phyloP scores from a whole-genome alignment of 2,113 vertebrate genomes.

The Xyrauchen texanus region DNA sequence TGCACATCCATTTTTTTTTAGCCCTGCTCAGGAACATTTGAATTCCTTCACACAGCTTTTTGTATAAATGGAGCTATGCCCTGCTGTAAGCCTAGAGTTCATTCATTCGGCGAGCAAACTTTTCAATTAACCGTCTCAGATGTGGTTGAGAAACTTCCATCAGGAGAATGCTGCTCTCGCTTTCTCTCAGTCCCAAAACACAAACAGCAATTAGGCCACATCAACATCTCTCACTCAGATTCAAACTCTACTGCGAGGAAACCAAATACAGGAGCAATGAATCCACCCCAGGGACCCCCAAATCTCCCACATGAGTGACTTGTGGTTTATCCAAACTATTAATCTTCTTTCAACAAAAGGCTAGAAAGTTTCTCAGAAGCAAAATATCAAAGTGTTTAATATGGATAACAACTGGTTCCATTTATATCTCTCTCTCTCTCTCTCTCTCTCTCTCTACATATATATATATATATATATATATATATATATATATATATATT shows the following conservation, averaged over 20 bases:
- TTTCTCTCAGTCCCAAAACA: slow-evolving; percentile 40
- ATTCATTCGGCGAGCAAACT: slow-evolving; percentile 1
- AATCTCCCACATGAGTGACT: slow-evolving; percentile 7
- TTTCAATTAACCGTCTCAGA: slow-evolving; percentile 51
- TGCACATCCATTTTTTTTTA: not conserved
- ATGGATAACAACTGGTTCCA: no score
- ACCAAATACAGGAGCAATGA: slow-evolving; percentile 1
- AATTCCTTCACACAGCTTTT: not conserved
- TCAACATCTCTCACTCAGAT: slow-evolving; percentile 46
- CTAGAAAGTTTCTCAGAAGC: not conserved
- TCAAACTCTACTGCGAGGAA: slow-evolving; percentile 19
- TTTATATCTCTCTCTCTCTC: no score
- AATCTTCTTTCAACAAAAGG: not conserved
- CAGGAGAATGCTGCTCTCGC: slow-evolving; percentile 5
- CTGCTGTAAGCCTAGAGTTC: not conserved
- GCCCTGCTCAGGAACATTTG: not conserved
- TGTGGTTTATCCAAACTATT: not conserved
- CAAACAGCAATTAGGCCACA: slow-evolving; percentile 56
- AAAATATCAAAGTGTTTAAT: not conserved
- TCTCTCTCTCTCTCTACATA: no score
- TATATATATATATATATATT: no score
- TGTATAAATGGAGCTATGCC: not conserved
- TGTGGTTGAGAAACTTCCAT: slow-evolving; percentile 25
- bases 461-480: no score
- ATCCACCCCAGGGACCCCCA: slow-evolving; percentile 17